Base-by-base conservation (phyloP, 2,797 vertebrate species). In the Propithecus deckenii region DNA sequence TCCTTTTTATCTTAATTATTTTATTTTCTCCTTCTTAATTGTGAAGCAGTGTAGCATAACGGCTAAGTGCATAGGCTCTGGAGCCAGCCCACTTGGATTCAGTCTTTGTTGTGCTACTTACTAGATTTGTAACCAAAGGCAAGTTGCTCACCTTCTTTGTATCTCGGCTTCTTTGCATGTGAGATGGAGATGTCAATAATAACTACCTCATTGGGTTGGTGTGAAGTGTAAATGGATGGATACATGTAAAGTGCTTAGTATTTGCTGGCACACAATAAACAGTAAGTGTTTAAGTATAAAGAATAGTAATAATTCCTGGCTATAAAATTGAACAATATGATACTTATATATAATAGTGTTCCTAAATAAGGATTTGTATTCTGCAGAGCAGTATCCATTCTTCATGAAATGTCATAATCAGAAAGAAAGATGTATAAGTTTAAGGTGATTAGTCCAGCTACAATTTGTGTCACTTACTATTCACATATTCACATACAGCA, bases 351-450 rank as follows among this genome's bases (percentile, higher is more conserved):
- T 69, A 61, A 52, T n/a, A 38, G 50, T 87, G 85, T 38, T 95
- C 43, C 74, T 67, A 95, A 96, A 95, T 84, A 72, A 92, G 75
- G 84, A 95, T 86, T 83, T 94, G 13, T 86, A 41, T 89, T 96
- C 83, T 96, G 35, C 75, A 30, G 57, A 75, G 28, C 15, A 76
- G 23, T 75, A 81, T 93, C 46, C 18, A 61, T 75, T 95, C 96
- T 94, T 95, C 43, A 94, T 94, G 79, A 96, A 72, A 74, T 80
- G 74, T 96, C 89, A 85, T 86, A 79, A 87, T 94, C 50, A 72
- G 74, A 96, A 91, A 96, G 93, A 79, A 92, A 91, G 38, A 94
- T 83, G 32, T 86, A 2, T 38, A 89, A 48, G 50, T 75, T 95
- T 65, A 91, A 94, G 92, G 87, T 96, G 35, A 89, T 46, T 63